A percentile compares a stretch with the other conserved stretches of the same genome.
Conservation (phyloP, 2,888 invertebrate species). For the Leptopilina myrica region DNA sequence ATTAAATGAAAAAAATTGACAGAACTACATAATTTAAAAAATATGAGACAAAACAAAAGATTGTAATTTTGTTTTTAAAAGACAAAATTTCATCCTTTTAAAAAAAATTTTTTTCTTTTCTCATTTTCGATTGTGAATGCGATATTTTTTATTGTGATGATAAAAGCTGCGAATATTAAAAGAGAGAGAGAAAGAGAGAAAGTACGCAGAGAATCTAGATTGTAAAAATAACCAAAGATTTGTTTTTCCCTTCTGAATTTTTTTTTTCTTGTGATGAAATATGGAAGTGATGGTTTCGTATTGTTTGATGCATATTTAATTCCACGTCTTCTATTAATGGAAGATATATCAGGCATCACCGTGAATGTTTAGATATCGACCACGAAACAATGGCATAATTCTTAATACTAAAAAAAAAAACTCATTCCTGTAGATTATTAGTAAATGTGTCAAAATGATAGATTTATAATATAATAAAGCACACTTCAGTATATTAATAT, state of each 20-base stretch:
- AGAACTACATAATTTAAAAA: background rate
- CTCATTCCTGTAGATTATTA: constrained; percentile 62
- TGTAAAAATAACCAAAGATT: constrained; percentile 38
- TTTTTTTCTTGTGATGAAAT: background rate
- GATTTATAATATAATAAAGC: constrained; percentile 73
- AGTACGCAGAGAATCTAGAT: constrained; percentile 4
- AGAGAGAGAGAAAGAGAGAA: background rate
- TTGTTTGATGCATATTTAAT: constrained; percentile 19
- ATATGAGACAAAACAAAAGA: background rate
- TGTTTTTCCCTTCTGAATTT: background rate
- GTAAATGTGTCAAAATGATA: constrained; percentile 72
- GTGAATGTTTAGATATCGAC: constrained; percentile 63
- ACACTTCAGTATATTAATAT: constrained; percentile 64
- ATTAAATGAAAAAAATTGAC: background rate
- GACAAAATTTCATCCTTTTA: too few relatives aligned
- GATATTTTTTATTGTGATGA: too few relatives aligned
- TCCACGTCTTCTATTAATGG: background rate
- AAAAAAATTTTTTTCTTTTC: background rate
- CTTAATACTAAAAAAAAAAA: constrained; percentile 23
- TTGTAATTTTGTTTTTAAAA: background rate
- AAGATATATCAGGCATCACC: constrained; percentile 45
- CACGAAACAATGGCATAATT: constrained; percentile 43
- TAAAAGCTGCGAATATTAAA: background rate
- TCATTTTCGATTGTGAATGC: too few relatives aligned
- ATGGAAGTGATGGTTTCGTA: constrained; percentile 4